These are phyloP conservation scores for Oceanodroma tethys DNA, from an alignment of 2,113 vertebrate genomes.

Conservation along the genomic window DNA sequence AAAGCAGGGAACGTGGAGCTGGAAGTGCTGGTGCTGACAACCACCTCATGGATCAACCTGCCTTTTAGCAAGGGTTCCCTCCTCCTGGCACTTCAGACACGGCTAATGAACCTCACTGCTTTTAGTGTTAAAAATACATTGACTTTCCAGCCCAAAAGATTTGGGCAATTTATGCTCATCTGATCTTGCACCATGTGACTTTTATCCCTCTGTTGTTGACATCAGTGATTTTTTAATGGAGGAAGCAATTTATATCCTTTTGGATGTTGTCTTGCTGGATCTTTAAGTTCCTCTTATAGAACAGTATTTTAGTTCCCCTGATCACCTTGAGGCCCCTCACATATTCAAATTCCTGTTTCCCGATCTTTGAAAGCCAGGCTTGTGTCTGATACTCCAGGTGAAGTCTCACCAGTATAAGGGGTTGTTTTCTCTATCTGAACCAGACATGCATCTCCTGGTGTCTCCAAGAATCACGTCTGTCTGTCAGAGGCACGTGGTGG, in stretches of 20 bases:
- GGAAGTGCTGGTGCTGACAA: not conserved
- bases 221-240: not conserved
- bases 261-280: not conserved
- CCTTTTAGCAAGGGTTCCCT: not conserved
- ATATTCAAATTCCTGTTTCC: not conserved
- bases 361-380: not conserved
- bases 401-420: not conserved
- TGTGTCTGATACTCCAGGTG: not conserved
- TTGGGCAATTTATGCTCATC: not conserved
- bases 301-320: not conserved
- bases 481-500: not conserved
- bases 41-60: not conserved
- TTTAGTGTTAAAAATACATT: not conserved
- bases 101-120: not conserved
- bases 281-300: not conserved
- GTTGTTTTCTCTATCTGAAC: not conserved
- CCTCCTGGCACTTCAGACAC: not conserved
- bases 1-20: not conserved
- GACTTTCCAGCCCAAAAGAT: not conserved
- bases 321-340: not conserved
- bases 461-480: not conserved
- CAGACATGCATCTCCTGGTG: not conserved
- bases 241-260: not conserved
- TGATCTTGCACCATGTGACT: not conserved
- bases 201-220: not conserved